Conservation (phyloP, 1,140 invertebrate genomes). For the Epicauta chinensis region DNA sequence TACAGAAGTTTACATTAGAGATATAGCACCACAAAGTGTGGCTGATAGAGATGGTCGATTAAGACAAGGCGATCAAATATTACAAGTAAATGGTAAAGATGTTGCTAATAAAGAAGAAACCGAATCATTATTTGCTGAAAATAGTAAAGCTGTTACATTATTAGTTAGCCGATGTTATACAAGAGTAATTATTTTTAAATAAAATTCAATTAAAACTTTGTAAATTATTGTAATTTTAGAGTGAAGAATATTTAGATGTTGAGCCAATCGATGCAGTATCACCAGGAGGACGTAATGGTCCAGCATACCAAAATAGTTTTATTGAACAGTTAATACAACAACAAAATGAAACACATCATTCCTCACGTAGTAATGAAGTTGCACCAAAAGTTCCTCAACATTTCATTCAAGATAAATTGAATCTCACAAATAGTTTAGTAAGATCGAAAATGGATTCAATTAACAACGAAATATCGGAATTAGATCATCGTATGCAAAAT, state of each 20-base stretch:
- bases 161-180: constrained; percentile 52
- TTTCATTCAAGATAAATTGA: constrained; percentile 33
- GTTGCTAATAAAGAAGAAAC: constrained; percentile 52
- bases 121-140: constrained; percentile 49
- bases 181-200: constrained; percentile 40
- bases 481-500: constrained; percentile 40
- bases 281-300: constrained; percentile 31
- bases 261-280: constrained; percentile 29
- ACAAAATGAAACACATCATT: constrained; percentile 38
- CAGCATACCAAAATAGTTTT: constrained; percentile 50
- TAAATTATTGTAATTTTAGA: background rate
- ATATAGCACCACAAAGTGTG: constrained; percentile 62
- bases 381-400: constrained; percentile 32
- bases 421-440: constrained; percentile 36
- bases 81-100: constrained; percentile 56
- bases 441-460: constrained; percentile 38
- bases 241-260: constrained; percentile 30
- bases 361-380: constrained; percentile 31
- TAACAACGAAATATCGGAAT: constrained; percentile 39
- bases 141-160: constrained; percentile 49
- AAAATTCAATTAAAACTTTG: background rate
- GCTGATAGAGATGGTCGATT: constrained; percentile 63
- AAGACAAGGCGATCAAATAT: constrained; percentile 67
- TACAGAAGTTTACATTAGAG: constrained; percentile 64
- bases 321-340: constrained; percentile 49